Conservation (phyloP, 2,113 vertebrate genomes). For the Lanius ludovicianus region DNA sequence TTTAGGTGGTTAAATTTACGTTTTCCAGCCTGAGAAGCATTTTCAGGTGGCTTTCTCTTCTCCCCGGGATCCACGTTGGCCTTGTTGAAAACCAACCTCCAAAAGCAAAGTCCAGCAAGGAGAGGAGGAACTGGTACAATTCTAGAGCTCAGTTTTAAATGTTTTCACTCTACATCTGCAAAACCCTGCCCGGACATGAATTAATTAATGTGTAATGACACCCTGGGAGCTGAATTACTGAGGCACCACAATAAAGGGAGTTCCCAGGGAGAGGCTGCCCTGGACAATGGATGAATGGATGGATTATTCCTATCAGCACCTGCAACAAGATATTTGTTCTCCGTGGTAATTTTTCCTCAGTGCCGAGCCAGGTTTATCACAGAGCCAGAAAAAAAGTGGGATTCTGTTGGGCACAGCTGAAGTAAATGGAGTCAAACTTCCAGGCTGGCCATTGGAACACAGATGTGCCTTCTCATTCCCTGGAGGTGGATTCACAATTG, state of each 20-base stretch:
- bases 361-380: background rate
- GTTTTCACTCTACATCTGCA: background rate
- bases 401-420: background rate
- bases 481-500: background rate
- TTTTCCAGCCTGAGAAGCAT: background rate
- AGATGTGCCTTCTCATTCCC: accelerated
- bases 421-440: background rate
- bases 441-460: background rate
- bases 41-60: background rate
- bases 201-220: background rate
- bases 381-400: background rate
- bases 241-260: background rate
- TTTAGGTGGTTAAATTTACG: background rate
- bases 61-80: accelerated
- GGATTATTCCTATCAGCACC: background rate
- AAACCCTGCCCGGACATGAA: background rate
- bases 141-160: background rate
- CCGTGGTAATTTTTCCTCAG: background rate
- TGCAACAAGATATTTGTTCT: background rate
- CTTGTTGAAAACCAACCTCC: background rate
- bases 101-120: background rate
- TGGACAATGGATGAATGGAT: background rate
- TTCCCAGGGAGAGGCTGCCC: background rate
- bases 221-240: background rate
- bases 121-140: background rate